Evolutionary conservation across 1,140 invertebrate genomes (phyloP), one percentile per base, ranked within the genome.

Genomic region (Drosophila burlai): DNA sequence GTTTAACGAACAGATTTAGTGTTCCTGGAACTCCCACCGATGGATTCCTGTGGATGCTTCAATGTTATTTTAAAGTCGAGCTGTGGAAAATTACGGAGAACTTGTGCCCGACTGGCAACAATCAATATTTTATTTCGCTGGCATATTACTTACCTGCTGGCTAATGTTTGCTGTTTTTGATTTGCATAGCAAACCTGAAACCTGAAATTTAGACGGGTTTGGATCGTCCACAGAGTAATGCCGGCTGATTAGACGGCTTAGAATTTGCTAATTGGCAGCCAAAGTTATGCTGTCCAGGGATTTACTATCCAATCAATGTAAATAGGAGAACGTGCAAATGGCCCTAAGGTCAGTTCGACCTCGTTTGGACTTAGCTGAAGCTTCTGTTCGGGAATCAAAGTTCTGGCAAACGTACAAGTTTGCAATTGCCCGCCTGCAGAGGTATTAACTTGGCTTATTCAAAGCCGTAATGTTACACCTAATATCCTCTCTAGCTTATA

Each of bases 271-370:
- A 79, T 78, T 78, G 75, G 64, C 57, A 42, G 50, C 29, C 40
- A 36, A 69, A 77, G 63, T 77, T 55, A 62, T 59, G 26, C 47
- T 38, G 47, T 31, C 66, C 38, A 64, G 67, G 42, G 42, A 68
- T 52, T 68, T 49, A 61, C 52, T 61, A 76, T 49, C 65, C 65
- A 67, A 84, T 81, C 60, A 61, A 66, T 47, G 67, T 71, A 71
- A 79, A 79, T 79, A 47, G 78, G 15, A 31, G 52, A 50, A 50
- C 83, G 76, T 87, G 80, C 62, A 49, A 55, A 68, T 65, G 73
- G 42, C 61, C 61, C 31, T 26, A 55, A 54, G 31, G 34, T 31
- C 15, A 42, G 29, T 36, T 34, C 63, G 34, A 38, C 40, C 52
- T 63, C 13, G 15, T 47, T 31, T 26, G 18, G 61, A 24, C 16